Evolutionary conservation across 2,113 vertebrate genomes (phyloP), one percentile per base, ranked within the genome.

Genomic region (Sitta europaea): DNA sequence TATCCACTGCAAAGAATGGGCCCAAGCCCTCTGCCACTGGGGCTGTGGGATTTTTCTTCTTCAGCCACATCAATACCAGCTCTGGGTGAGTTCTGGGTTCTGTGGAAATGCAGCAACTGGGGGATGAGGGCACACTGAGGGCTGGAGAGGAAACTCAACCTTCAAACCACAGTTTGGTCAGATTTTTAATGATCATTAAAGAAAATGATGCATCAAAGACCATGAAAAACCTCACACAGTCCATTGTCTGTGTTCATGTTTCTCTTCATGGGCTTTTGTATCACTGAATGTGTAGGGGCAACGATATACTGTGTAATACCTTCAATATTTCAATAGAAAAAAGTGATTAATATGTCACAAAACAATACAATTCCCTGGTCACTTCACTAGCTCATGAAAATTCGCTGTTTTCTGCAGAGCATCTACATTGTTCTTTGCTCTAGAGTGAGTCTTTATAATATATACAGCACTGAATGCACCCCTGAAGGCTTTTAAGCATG

Each of bases 351-450:
- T 68, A 10, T 4, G 27, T 61, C 73, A 81, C 33, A 81, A 54
- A 91, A 61, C 80, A 57, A 58, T 82, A 40, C 50, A 51, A 88
- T 83, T 86, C 67, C 50, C 66, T 42, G 36, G 29, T 82, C 81
- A 62, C 58, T 93, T 92, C 58, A 62, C 83, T 79, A 91, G 71
- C 67, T 79, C 4, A 5, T 82, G 78, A 87, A 85, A 94, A 72
- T 75, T 61, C 58, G 42, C 57, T 45, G 40, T 71, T 68, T 63
- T 72, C 70, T 61, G 5, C 62, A 79, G 54, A 72, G 29, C 20
- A 55, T 19, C 16, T 70, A 17, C 21, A 10, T 36, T 80, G 62
- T 55, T 50, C 54, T 71, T 81, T 20, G 35, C 35, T 90, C 53
- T n/a, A 23, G 23, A 70, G 16, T 42, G 31, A 65, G 15, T 48